Conservation (phyloP, 2,888 invertebrate species). For the Scelioninae gen. 2 region DNA sequence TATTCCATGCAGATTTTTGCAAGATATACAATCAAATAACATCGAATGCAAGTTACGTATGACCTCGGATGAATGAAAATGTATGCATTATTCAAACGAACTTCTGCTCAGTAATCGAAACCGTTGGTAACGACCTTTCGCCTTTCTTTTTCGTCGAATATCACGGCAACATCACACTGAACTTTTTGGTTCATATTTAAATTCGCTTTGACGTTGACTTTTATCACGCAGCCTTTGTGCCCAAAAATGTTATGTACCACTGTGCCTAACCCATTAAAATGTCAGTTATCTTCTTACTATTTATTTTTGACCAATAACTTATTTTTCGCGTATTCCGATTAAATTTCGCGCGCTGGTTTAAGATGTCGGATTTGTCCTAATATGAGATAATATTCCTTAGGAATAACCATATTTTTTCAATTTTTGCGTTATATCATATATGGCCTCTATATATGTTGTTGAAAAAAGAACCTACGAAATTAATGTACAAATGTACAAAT, state of each 20-base stretch:
- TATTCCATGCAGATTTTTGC: conserved; percentile 44
- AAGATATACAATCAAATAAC: conserved; percentile 51
- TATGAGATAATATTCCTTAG: no score
- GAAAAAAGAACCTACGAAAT: no score
- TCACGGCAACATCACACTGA: conserved; percentile 24
- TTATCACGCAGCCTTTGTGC: conserved; percentile 13
- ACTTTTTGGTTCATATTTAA: conserved; percentile 37
- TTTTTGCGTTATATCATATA: no score
- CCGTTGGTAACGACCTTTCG: conserved; percentile 36
- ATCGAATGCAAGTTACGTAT: conserved; percentile 38
- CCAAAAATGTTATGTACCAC: not conserved
- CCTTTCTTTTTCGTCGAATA: conserved; percentile 42
- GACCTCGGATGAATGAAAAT: conserved; percentile 47
- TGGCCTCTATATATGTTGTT: no score
- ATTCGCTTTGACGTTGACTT: conserved; percentile 35
- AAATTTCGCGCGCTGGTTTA: no score
- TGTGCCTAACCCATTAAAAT: no score
- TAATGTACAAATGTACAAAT: no score
- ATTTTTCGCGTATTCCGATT: no score
- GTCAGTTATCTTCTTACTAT: no score
- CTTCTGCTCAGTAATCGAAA: conserved; percentile 48
- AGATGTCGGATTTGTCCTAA: no score
- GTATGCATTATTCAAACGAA: conserved; percentile 52
- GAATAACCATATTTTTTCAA: no score
- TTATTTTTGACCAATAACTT: no score